Evolutionary conservation across 2,113 vertebrate species (phyloP).

Genomic region (Dicerorhinus sumatrensis): DNA sequence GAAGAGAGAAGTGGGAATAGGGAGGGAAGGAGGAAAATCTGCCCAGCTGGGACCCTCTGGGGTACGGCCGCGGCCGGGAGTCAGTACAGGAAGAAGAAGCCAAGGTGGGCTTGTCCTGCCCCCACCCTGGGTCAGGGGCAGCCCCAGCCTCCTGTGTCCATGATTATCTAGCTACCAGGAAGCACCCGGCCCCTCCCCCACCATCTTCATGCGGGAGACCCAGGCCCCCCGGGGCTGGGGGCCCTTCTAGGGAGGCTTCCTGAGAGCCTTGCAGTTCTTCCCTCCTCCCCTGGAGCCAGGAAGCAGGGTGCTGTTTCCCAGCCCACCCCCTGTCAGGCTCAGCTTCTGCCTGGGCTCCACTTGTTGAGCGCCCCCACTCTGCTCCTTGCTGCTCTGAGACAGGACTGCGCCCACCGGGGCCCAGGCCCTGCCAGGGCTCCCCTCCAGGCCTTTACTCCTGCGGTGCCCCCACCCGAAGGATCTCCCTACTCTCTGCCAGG

Average conservation of each 20-base stretch:
- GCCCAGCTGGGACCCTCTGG: background rate
- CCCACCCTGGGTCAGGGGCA: background rate
- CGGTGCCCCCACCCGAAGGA: background rate
- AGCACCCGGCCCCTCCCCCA: background rate
- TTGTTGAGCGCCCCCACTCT: background rate
- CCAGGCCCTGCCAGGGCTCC: background rate
- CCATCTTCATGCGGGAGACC: background rate
- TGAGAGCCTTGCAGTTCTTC: background rate
- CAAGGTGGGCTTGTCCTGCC: background rate
- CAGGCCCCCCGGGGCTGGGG: background rate
- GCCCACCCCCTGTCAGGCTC: background rate
- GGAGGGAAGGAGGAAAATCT: background rate
- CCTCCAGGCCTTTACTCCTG: background rate
- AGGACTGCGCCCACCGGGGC: background rate
- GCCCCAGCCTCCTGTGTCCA: fast-evolving
- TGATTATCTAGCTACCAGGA: background rate
- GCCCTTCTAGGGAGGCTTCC: too few relatives aligned
- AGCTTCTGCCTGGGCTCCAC: background rate
- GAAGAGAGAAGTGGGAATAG: background rate
- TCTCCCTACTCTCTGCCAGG: background rate
- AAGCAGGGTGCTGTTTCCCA: background rate
- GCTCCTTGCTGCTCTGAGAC: background rate
- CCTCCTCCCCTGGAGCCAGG: background rate
- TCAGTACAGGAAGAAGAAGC: background rate
- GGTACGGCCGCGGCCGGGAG: background rate